A percentile compares a stretch with the other conserved stretches of the same genome.
Conservation (phyloP, 1,140 invertebrate species). For the Solenopsis fugax region DNA sequence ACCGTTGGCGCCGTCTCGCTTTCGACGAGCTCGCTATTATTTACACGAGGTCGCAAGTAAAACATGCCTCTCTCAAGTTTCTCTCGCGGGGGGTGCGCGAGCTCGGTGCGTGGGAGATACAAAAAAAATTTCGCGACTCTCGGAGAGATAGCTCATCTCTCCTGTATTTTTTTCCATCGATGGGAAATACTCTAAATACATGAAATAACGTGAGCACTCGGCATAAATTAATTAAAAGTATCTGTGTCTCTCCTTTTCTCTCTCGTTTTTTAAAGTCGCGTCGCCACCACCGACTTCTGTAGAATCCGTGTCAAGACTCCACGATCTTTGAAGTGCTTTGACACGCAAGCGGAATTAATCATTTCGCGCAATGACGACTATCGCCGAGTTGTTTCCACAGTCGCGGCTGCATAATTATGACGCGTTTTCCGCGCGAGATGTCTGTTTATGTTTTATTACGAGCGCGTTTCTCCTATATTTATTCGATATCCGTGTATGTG, state of each 20-base stretch:
- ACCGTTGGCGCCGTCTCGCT: slow-evolving; percentile 26
- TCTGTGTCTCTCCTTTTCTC: not conserved
- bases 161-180: too few relatives aligned
- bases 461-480: not conserved
- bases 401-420: slow-evolving; percentile 9
- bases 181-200: not conserved
- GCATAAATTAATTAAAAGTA: slow-evolving; percentile 42
- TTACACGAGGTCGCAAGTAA: slow-evolving; percentile 37
- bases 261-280: not conserved
- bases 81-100: not conserved
- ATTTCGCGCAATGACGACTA: slow-evolving; percentile 17
- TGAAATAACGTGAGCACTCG: slow-evolving; percentile 1
- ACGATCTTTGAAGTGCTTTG: slow-evolving; percentile 8
- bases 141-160: slow-evolving; percentile 1
- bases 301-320: slow-evolving; percentile 24
- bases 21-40: slow-evolving; percentile 21
- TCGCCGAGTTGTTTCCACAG: not conserved
- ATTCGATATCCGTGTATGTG: not conserved
- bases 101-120: slow-evolving; percentile 6
- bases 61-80: slow-evolving; percentile 12
- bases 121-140: slow-evolving; percentile 25
- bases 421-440: not conserved
- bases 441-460: not conserved
- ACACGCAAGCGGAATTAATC: slow-evolving; percentile 23
- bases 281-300: not conserved